Evolutionary conservation across 23 tunicate species (phyloP).

Genomic region (Halocynthia aurantium): DNA sequence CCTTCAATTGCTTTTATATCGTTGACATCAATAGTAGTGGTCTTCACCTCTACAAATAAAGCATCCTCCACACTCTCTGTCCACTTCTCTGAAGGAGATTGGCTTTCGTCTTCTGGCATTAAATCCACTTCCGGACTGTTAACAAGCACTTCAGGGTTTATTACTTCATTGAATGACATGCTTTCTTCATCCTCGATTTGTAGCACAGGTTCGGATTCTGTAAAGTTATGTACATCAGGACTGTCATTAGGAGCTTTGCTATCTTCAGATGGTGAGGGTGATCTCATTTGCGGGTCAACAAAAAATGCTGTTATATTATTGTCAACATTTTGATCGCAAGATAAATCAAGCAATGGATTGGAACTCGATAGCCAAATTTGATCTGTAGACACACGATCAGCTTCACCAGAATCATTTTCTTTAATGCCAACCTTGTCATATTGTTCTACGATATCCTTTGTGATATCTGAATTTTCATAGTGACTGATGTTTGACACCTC

Average conservation of each 20-base stretch:
- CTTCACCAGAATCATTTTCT: conserved; percentile 2
- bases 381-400: neutral
- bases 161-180: neutral
- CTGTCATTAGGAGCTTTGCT: neutral
- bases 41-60: neutral
- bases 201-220: neutral
- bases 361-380: neutral
- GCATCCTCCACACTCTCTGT: neutral
- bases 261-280: too few relatives aligned
- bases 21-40: neutral
- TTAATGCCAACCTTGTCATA: neutral
- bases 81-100: neutral
- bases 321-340: too few relatives aligned
- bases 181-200: neutral
- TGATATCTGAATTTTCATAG: too few relatives aligned
- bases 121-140: neutral
- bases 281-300: too few relatives aligned
- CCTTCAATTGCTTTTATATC: neutral
- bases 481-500: too few relatives aligned
- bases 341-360: too few relatives aligned
- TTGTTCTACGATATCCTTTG: too few relatives aligned
- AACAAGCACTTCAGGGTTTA: neutral
- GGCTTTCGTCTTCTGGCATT: neutral
- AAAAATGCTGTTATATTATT: too few relatives aligned
- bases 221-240: neutral